Evolutionary conservation across 2,888 invertebrate species (phyloP).

Genomic region (Osmoderma eremita): DNA sequence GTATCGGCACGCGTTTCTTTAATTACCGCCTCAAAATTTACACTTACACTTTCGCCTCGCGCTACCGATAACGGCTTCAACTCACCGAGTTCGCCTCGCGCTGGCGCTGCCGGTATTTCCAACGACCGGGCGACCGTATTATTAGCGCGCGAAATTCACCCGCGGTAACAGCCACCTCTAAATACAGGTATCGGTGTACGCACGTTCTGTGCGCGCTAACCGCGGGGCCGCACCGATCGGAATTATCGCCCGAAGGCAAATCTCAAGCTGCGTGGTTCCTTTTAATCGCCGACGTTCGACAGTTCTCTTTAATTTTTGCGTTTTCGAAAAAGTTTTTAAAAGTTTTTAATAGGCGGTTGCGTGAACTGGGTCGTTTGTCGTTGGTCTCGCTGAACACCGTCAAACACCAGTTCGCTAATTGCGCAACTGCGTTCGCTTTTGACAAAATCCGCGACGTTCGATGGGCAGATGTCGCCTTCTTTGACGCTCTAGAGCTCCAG

Average conservation of each 20-base stretch:
- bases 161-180: constrained; percentile 7
- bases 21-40: constrained; percentile 33
- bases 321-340: constrained; percentile 25
- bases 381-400: neutral
- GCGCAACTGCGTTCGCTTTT: constrained; percentile 9
- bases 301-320: constrained; percentile 26
- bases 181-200: constrained; percentile 29
- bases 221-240: constrained; percentile 1
- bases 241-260: constrained; percentile 24
- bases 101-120: neutral
- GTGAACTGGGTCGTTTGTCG: constrained; percentile 8
- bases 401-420: constrained; percentile 6
- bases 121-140: constrained; percentile 8
- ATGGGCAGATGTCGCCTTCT: constrained; percentile 9
- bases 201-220: constrained; percentile 13
- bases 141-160: constrained; percentile 34
- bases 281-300: neutral
- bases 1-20: constrained; percentile 32
- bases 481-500: neutral
- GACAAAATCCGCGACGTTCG: constrained; percentile 6
- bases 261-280: constrained; percentile 5
- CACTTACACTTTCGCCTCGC: constrained; percentile 37
- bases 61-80: neutral
- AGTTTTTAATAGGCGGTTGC: constrained; percentile 24
- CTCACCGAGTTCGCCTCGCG: neutral